phyloP scores from a whole-genome alignment of 2,888 invertebrate genomes.

The Artemia sp. region DNA sequence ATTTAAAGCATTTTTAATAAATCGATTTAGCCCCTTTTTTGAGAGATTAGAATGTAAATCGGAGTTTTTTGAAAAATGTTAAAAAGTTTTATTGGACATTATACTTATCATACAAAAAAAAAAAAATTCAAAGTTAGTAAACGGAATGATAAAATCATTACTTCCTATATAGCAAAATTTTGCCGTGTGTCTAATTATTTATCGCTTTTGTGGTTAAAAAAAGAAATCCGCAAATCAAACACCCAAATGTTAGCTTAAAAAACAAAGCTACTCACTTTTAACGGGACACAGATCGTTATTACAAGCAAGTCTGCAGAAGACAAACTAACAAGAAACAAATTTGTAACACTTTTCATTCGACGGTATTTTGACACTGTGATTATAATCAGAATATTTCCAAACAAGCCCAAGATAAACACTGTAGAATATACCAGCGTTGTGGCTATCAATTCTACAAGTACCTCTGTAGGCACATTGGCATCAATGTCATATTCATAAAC shows the following conservation, averaged over 20 bases:
- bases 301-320: constrained; percentile 50
- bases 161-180: no score
- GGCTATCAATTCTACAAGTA: not conserved
- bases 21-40: no score
- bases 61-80: no score
- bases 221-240: no score
- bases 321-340: constrained; percentile 48
- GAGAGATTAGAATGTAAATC: no score
- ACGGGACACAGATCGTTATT: constrained; percentile 50
- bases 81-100: no score
- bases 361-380: constrained; percentile 40
- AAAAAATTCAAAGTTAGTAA: no score
- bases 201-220: no score
- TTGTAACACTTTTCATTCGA: constrained; percentile 44
- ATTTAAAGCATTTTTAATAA: no score
- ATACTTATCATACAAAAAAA: no score
- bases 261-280: constrained; percentile 40
- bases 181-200: no score
- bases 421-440: not conserved
- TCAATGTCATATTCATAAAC: not conserved
- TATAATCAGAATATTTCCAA: constrained; percentile 35
- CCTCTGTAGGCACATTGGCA: not conserved
- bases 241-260: not conserved
- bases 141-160: no score
- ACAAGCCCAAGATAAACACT: not conserved